A percentile compares a stretch with the other conserved stretches of the same genome.
Conservation (phyloP, 2,797 vertebrate species). For the Lagocephalus sceleratus region DNA sequence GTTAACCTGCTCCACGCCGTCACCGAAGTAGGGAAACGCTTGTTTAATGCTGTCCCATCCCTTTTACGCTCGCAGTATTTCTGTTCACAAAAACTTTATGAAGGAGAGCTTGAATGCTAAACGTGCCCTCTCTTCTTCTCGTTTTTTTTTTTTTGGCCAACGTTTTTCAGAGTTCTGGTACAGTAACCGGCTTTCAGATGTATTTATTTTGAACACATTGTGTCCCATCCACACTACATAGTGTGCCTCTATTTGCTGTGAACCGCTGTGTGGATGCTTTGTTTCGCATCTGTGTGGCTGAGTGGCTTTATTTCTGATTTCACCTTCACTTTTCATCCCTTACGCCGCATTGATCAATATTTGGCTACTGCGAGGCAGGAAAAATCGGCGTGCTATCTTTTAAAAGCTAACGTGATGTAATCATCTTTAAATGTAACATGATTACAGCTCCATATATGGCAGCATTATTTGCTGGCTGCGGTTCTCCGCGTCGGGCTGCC, state of each 20-base stretch:
- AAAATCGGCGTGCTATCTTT: neutral
- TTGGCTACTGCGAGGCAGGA: constrained; percentile 5
- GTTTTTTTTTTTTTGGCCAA: constrained; percentile 41
- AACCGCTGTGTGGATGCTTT: constrained; percentile 36
- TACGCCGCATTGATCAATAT: constrained; percentile 31
- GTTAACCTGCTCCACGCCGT: constrained; percentile 1
- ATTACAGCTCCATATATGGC: neutral
- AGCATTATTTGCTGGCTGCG: neutral
- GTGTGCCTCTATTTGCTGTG: constrained; percentile 12
- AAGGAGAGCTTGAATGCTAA: constrained; percentile 14
- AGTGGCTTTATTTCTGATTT: constrained; percentile 5
- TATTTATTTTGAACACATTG: constrained; percentile 34
- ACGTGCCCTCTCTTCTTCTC: constrained; percentile 32
- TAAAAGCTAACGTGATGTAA: too few species aligned
- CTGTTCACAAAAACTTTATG: neutral
- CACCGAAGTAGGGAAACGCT: constrained; percentile 6
- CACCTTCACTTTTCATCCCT: neutral
- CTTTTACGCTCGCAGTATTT: neutral
- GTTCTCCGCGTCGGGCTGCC: neutral
- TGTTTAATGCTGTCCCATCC: neutral
- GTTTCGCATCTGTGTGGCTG: neutral
- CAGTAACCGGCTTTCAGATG: constrained; percentile 50
- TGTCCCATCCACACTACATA: neutral
- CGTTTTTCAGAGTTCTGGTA: constrained; percentile 71
- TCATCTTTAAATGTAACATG: neutral